A percentile compares a stretch with the other conserved stretches of the same genome.
These are phyloP conservation scores for Eolophus roseicapilla DNA, from an alignment of 2,113 vertebrate genomes.

Conservation along the genomic window DNA sequence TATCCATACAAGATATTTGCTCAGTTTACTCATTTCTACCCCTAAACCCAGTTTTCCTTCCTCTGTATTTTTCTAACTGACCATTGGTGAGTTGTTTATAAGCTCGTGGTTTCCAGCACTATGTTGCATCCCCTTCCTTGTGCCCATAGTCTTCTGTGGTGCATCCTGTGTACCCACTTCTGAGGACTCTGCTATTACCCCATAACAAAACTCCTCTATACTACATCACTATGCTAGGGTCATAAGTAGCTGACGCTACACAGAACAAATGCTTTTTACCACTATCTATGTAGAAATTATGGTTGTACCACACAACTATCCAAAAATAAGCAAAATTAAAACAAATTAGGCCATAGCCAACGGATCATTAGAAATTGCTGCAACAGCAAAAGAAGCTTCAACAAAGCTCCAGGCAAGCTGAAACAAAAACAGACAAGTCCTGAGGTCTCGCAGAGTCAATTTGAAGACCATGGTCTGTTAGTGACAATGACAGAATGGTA, in stretches of 20 bases:
- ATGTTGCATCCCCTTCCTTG: not conserved
- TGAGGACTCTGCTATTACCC: not conserved
- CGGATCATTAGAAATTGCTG: not conserved
- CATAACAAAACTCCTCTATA: not conserved
- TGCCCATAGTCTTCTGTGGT: not conserved
- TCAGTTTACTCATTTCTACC: not conserved
- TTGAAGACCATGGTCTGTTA: not conserved
- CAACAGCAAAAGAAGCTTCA: not conserved
- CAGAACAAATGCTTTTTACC: not conserved
- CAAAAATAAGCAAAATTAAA: not conserved
- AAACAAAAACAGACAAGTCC: not conserved
- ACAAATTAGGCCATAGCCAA: not conserved
- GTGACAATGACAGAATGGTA: not conserved
- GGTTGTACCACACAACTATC: not conserved
- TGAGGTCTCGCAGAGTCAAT: not conserved
- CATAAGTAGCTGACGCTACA: accelerated
- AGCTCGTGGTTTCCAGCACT: not conserved
- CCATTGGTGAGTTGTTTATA: not conserved
- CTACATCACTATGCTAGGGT: no score
- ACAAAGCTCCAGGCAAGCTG: not conserved
- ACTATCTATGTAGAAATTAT: not conserved
- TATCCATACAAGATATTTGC: not conserved
- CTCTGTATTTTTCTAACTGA: not conserved
- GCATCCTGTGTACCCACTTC: not conserved
- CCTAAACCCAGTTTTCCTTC: not conserved